Evolutionary conservation across 2,113 vertebrate genomes (phyloP), one percentile per base, ranked within the genome.

Genomic region (Catharus minimus): DNA sequence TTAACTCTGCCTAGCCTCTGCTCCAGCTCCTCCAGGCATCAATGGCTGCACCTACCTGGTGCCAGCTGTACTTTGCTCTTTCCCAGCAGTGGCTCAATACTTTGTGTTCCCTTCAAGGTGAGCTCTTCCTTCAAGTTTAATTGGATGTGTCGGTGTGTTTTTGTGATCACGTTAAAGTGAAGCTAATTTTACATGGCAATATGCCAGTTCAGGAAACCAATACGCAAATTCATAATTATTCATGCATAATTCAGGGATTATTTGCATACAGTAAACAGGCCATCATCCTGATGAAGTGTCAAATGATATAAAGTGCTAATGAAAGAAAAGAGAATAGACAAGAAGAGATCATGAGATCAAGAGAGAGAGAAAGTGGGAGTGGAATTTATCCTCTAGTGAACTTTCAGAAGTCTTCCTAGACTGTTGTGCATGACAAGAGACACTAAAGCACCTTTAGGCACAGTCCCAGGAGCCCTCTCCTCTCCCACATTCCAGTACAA

Each of bases 231-330:
- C 58, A 32, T 94, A 85, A 96, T 95, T 96, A 95, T 89, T 94
- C 93, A 88, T 94, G 83, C 93, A 96, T 95, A 92, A 97, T 95
- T 94, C 82, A 94, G 66, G 47, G 14, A 79, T 86, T 57, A 93
- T 96, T 96, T 96, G 93, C 96, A 95, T 96, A 89, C 73, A 92
- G 90, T 92, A 95, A 96, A 93, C 95, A 96, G 92, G 56, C 83
- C 91, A 86, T 92, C 88, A 83, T 81, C 67, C 38, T 91, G 82
- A 83, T 92, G 94, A 94, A 88, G 90, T 75, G 91, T 89, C 93
- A 96, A 88, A 90, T 74, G 43, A 86, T 43, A 91, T n/a, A 69
- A 88, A 83, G 56, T 30, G 73, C 89, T 93, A 95, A 96, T 82
- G 95, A 94, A 88, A 88, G 85, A 93, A 78, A 95, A 66, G 46